Conservation (phyloP, 2,113 vertebrate species). For the Benitochromis conjunctus region DNA sequence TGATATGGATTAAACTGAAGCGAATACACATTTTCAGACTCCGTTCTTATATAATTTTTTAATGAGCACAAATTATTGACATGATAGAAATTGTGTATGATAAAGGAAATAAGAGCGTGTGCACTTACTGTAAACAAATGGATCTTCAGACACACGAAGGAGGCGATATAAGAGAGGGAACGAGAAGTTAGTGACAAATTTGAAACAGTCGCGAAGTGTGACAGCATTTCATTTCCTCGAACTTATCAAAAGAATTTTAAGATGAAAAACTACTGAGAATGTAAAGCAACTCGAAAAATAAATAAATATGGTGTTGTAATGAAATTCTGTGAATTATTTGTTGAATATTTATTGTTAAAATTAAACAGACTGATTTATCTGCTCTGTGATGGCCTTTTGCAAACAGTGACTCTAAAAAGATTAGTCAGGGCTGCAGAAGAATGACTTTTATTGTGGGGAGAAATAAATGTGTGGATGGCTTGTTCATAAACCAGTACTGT, state of each 20-base stretch:
- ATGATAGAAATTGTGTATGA: background rate
- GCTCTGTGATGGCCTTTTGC: background rate
- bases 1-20: background rate
- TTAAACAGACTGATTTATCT: background rate
- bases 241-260: background rate
- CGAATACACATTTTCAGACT: background rate
- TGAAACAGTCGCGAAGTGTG: background rate
- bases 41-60: background rate
- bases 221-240: background rate
- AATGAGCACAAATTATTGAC: background rate
- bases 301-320: background rate
- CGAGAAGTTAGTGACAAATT: background rate
- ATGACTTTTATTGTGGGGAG: background rate
- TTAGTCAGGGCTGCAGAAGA: background rate
- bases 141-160: slow-evolving; percentile 45
- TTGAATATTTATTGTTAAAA: background rate
- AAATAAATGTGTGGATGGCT: background rate
- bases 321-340: background rate
- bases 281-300: background rate
- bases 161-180: background rate
- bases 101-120: background rate
- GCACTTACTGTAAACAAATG: slow-evolving; percentile 78
- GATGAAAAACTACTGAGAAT: background rate
- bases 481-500: background rate
- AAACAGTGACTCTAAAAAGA: background rate